Evolutionary conservation across 2,888 invertebrate genomes (phyloP), one percentile per base, ranked within the genome.

Genomic region (Cheilosia variabilis): DNA sequence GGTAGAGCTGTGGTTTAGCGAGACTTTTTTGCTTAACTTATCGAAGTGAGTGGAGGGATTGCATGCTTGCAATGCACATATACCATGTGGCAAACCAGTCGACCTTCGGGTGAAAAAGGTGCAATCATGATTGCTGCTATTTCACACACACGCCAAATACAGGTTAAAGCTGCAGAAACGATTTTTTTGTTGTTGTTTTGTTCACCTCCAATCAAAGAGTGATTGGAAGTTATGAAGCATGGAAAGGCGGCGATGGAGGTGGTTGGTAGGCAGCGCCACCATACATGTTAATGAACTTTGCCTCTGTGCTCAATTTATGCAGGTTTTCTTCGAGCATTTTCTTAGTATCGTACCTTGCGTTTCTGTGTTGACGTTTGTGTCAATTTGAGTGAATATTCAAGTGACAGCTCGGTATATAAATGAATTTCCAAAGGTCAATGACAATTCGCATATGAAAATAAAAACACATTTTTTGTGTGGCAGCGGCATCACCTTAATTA

Each of bases 31-130:
- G 6, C 0, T 82, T 68, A 37, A 71, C 62, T 58, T 62, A 47
- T 37, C 66, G 31, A 62, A 53, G 45, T 47, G 47, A 55, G 62
- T 10, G 58, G 52, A 43, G 15, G 52, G 43, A 77, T 73, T 53
- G 69, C 65, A 65, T 73, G 75, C 53, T 69, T 63, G 68, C 79
- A 84, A 37, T 37, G 37, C 37, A 37, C 13, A 37, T 37, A 37
- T 37, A 37, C 37, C 37, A 37, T 73, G 77, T 68, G 66, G 66
- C 52, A 84, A 84, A 84, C 69, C 68, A 80, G 84, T 80, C 84
- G 84, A 80, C 84, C 84, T 84, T 84, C 84, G 75, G 65, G 55
- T 66, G 63, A 84, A 84, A 79, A 84, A 84, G 71, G 81, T 82
- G 65, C 81, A 81, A 81, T 69, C 75, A 80, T 50, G 62, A 73